These are phyloP conservation scores for Holothuria glaberrima DNA, from an alignment of 35 echinoderm and acorn worm genomes.

Conservation along the genomic window DNA sequence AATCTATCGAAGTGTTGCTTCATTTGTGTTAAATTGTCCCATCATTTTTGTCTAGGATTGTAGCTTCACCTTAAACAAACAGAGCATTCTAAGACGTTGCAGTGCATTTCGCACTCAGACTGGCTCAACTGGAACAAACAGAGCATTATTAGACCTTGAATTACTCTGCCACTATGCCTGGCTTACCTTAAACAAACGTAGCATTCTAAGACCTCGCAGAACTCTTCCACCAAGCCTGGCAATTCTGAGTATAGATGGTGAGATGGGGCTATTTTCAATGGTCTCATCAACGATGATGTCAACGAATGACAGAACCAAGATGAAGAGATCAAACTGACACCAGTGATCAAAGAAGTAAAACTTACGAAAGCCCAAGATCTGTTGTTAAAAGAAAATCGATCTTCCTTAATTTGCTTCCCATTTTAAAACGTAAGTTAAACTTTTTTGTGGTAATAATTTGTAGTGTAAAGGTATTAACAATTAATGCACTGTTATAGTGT, in stretches of 20 bases:
- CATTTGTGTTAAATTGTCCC: too few relatives aligned
- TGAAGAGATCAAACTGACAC: conserved; percentile 91
- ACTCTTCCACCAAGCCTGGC: conserved; percentile 66
- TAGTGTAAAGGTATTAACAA: too few relatives aligned
- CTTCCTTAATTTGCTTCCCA: too few relatives aligned
- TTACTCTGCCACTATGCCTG: neutral
- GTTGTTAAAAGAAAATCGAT: neutral
- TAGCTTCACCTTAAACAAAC: conserved; percentile 91
- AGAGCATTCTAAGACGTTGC: too few relatives aligned
- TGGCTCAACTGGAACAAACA: neutral
- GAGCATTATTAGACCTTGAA: neutral
- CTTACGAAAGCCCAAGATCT: conserved; percentile 78
- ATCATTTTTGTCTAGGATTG: too few relatives aligned
- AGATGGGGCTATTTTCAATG: conserved; percentile 57
- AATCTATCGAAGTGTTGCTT: too few relatives aligned
- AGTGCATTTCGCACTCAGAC: neutral
- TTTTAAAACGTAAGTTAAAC: too few relatives aligned
- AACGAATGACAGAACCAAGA: conserved; percentile 77
- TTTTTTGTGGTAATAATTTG: too few relatives aligned
- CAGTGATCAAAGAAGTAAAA: conserved; percentile 88
- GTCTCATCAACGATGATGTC: conserved; percentile 88
- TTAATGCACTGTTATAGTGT: too few relatives aligned
- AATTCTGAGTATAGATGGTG: conserved; percentile 73
- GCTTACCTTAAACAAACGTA: conserved; percentile 89
- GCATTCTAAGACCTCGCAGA: conserved; percentile 80